phyloP scores from a whole-genome alignment of 2,888 invertebrate species.

The Drosophila infuscata region DNA sequence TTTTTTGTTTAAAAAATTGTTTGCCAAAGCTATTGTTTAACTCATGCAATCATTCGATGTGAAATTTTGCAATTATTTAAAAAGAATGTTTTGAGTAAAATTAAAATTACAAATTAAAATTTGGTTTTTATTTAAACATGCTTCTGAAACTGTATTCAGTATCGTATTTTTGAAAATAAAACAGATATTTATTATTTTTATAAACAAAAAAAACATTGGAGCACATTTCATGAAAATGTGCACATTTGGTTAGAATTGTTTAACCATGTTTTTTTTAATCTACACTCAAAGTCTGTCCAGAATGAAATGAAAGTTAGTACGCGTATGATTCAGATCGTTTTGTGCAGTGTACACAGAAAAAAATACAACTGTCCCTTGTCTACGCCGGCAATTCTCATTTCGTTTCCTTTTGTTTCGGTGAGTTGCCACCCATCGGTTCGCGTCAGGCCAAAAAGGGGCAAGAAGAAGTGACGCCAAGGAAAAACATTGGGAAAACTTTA shows the following conservation, averaged over 20 bases:
- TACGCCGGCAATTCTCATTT: slow-evolving; percentile 25
- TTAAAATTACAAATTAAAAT: background rate
- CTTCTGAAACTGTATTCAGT: background rate
- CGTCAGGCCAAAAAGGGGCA: slow-evolving; percentile 41
- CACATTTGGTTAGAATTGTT: background rate
- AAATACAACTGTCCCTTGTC: slow-evolving; percentile 18
- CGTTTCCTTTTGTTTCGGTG: slow-evolving; percentile 20
- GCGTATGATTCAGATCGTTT: background rate
- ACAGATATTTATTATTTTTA: background rate
- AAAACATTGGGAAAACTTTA: slow-evolving; percentile 59
- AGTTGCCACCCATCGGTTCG: slow-evolving; percentile 44
- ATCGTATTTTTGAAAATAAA: background rate
- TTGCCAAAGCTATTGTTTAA: background rate
- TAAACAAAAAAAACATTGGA: background rate
- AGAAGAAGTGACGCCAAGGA: slow-evolving; percentile 20
- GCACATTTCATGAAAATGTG: background rate
- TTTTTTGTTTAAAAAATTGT: background rate
- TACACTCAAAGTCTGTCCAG: background rate
- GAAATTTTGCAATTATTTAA: background rate
- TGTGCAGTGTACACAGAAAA: slow-evolving; percentile 33
- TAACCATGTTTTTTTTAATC: background rate
- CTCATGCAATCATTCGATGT: background rate
- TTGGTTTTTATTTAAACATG: background rate
- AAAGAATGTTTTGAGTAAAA: background rate
- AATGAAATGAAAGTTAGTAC: background rate